Base-by-base conservation (phyloP, 1,140 invertebrate genomes). In the Anagrus nilaparvatae region DNA sequence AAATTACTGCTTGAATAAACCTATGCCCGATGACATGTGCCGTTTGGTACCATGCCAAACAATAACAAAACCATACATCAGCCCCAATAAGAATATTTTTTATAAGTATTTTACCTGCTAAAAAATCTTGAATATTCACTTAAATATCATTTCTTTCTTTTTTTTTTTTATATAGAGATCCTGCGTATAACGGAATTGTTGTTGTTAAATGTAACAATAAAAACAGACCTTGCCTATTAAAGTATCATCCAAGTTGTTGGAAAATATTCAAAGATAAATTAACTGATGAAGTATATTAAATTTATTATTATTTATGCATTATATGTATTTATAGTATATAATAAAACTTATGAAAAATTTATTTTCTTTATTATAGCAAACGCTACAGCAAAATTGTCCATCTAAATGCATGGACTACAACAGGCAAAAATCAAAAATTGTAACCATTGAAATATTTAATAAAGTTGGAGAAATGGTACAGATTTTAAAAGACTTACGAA, bases 161-260 rank as follows among this genome's bases (percentile, higher is more conserved):
- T 21, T 17, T 29, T 44, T 29, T 43, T 25, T 40, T 40, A 49
- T 46, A 31, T 29, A 57, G 56, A 2, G 56, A 59, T 43, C 58
- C 61, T 40, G 50, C 53, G 12, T 61, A 57, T 27, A 52, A 39
- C 48, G 59, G 58, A n/a, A 48, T 61, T 35, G 50, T 61, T 6
- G 40, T 43, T 33, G 28, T 61, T 36, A 54, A 40, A 2, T 63
- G 61, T 33, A 51, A 46, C 20, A 59, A 60, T 40, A 14, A 31
- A 9, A 33, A 16, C 6, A 43, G 47, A 48, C 44, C 49, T 3
- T 61, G 59, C 31, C 23, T n/a, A 16, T 43, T 56, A 6, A 48
- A 42, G 14, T 60, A 49, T 49, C 58, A 60, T 46, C 17, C 12
- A 17, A 18, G 13, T 23, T 60, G 58, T 46, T 60, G 58, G 58